Evolutionary conservation across 1,140 invertebrate species (phyloP).

Genomic region (Dinothrombium tinctorium): DNA sequence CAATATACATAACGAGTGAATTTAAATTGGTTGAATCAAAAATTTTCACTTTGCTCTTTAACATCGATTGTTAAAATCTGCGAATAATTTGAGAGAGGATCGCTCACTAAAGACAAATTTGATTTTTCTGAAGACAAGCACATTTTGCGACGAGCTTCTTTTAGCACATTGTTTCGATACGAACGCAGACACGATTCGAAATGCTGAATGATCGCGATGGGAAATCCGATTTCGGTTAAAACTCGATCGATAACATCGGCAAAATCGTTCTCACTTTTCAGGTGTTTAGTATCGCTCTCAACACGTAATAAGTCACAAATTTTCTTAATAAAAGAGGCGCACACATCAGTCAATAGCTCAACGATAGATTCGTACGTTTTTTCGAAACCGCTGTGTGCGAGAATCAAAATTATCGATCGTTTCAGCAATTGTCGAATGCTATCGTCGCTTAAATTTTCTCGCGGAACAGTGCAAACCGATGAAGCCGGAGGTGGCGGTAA

Average conservation of each 20-base stretch:
- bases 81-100: no score
- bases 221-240: not conserved
- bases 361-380: not conserved
- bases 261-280: not conserved
- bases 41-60: no score
- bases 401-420: not conserved
- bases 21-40: no score
- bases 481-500: not conserved
- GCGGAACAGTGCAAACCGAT: not conserved
- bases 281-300: slow-evolving; percentile 26
- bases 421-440: not conserved
- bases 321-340: not conserved
- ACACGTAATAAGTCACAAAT: slow-evolving; percentile 26
- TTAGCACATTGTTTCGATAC: slow-evolving; percentile 1
- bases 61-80: no score
- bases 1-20: no score
- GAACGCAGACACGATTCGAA: not conserved
- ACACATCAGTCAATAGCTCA: not conserved
- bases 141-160: no score
- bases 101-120: no score
- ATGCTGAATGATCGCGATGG: not conserved
- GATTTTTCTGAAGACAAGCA: no score
- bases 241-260: not conserved
- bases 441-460: not conserved
- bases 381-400: not conserved